Evolutionary conservation across 1,140 invertebrate genomes (phyloP), one percentile per base, ranked within the genome.

Genomic region (Tetramorium parvispinum): DNA sequence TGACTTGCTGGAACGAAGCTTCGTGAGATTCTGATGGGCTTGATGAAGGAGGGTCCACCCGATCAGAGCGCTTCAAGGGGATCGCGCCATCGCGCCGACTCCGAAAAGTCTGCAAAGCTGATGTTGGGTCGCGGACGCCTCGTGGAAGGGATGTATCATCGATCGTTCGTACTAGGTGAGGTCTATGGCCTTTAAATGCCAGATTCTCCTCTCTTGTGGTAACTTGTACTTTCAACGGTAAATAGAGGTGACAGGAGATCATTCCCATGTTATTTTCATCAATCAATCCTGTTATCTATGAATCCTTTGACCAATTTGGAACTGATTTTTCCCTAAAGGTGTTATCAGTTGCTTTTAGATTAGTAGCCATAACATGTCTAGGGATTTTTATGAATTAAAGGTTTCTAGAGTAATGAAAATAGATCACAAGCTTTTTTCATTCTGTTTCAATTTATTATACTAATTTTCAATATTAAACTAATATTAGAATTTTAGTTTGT

Each of bases 1-100:
- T n/a, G 27, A 43, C 46, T 37, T 24, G 37, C 21, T 51, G 53
- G 10, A 43, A 73, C 73, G 68, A 92, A 82, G 85, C 86, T 87
- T 88, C 68, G 88, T 89, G 40, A 57, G 87, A 78, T 81, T 93
- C 91, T 93, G 88, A 91, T 61, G 70, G 77, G 85, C 88, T 79
- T 85, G 53, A 73, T 75, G 65, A 27, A 73, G 79, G 65, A 87
- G 86, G 91, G 87, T 61, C 77, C 55, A 87, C 65, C 88, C 83
- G 86, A 37, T 51, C 92, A 92, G 92, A 90, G 91, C 92, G 93
- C 92, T 91, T 89, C 66, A 92, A 89, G 86, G 90, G 85, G 57
- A 91, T 87, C 68, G 8, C 63, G 27, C 1, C 79, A 93, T 82
- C 91, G 93, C 93, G 93, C 92, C 92, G 93, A 93, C 93, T 88